Evolutionary conservation across 1,140 invertebrate genomes (phyloP).

Genomic region (Macrosteles quadrilineatus): DNA sequence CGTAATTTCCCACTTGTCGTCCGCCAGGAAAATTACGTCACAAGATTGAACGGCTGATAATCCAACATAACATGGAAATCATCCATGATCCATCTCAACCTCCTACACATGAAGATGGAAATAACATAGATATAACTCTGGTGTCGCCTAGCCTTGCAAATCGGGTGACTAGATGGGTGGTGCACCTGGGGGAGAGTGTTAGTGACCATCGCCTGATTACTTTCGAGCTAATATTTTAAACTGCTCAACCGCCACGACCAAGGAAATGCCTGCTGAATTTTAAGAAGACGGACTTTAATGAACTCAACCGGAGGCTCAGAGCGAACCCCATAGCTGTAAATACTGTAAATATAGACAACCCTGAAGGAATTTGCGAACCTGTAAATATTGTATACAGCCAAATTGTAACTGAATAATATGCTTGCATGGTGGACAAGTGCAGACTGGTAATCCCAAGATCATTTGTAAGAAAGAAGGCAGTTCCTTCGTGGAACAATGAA

Average conservation of each 20-base stretch:
- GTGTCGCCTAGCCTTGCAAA: neutral
- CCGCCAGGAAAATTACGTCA: too few species aligned
- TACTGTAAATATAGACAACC: neutral
- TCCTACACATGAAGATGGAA: neutral
- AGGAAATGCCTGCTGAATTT: neutral
- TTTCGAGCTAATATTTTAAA: neutral
- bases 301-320: too few species aligned
- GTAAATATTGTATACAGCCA: neutral
- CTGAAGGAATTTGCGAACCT: neutral
- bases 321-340: too few species aligned
- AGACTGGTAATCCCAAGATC: neutral
- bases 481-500: neutral
- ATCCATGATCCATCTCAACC: neutral
- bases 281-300: too few species aligned
- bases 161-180: neutral
- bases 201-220: neutral
- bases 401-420: neutral
- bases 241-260: neutral
- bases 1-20: too few species aligned
- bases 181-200: neutral
- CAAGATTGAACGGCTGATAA: too few species aligned
- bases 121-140: neutral
- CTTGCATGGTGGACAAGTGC: neutral
- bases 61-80: too few species aligned
- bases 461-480: neutral